Conservation (phyloP, 2,797 vertebrate genomes). For the Aphelocoma californica region DNA sequence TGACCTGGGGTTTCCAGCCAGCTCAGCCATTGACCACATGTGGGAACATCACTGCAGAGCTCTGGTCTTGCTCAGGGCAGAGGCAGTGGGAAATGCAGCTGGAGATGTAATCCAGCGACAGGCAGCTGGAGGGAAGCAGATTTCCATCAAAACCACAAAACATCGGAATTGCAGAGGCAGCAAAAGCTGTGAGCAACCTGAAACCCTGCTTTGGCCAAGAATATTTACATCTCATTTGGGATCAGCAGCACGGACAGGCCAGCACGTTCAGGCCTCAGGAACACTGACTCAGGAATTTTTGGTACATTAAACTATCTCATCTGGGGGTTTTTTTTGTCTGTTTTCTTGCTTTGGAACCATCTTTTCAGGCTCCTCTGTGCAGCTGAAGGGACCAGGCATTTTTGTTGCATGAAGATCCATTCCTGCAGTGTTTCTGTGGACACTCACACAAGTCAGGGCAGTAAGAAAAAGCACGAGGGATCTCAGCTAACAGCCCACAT, state of each 20-base stretch:
- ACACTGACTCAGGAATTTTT: neutral
- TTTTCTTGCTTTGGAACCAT: neutral
- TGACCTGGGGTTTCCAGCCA: neutral
- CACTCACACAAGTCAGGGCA: neutral
- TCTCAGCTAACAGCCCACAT: neutral
- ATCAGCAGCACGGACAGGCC: neutral
- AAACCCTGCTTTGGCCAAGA: neutral
- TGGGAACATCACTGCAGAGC: neutral
- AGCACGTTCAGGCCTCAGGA: neutral
- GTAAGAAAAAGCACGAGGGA: neutral
- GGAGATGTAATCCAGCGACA: constrained; percentile 26
- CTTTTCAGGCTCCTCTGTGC: neutral
- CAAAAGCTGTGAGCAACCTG: neutral
- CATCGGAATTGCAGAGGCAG: neutral
- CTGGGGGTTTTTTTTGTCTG: neutral
- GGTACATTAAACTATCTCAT: neutral
- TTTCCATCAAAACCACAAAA: neutral
- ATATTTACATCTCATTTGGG: neutral
- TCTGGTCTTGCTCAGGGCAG: neutral
- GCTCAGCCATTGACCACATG: fast-evolving
- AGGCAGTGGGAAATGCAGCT: neutral
- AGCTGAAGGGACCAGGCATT: neutral
- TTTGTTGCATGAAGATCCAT: neutral
- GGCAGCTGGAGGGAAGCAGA: constrained; percentile 65
- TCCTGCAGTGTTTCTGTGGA: neutral